Conservation (phyloP, 1,140 invertebrate species). For the Lethrus apterus region DNA sequence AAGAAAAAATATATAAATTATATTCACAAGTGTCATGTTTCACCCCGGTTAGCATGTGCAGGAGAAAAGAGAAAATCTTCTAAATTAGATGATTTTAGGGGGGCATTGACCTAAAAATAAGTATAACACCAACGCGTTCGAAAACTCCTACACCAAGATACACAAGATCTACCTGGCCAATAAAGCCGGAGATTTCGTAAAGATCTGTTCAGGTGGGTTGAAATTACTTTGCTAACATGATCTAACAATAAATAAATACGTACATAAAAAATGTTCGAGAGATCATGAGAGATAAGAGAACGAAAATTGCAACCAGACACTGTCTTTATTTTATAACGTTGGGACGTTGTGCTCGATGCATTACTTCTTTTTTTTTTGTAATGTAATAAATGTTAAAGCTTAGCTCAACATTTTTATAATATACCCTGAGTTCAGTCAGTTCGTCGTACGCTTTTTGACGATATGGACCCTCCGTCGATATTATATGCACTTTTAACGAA, state of each 20-base stretch:
- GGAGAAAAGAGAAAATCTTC: background rate
- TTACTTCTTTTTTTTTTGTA: background rate
- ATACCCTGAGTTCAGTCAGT: constrained; percentile 18
- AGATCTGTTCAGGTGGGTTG: constrained; percentile 20
- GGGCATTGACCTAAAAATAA: constrained; percentile 28
- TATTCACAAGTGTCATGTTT: background rate
- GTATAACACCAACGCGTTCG: constrained; percentile 23
- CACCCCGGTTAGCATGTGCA: background rate
- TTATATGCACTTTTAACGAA: background rate
- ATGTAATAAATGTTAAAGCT: background rate
- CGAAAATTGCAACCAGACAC: constrained; percentile 5
- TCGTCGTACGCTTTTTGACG: constrained; percentile 5
- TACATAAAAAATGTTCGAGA: constrained; percentile 2
- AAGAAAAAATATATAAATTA: constrained; percentile 4
- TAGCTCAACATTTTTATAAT: background rate
- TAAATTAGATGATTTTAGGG: constrained; percentile 17
- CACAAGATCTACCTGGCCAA: constrained; percentile 21
- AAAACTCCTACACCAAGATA: constrained; percentile 20
- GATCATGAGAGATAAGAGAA: constrained; percentile 3
- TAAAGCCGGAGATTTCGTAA: constrained; percentile 25
- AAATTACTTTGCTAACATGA: constrained; percentile 26
- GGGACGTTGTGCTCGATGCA: background rate
- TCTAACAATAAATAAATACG: constrained; percentile 22
- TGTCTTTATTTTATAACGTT: constrained; percentile 3
- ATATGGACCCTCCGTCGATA: too few relatives aligned